These are phyloP conservation scores for Clarias pachynema DNA, from an alignment of 2,797 vertebrate species.

Conservation along the genomic window DNA sequence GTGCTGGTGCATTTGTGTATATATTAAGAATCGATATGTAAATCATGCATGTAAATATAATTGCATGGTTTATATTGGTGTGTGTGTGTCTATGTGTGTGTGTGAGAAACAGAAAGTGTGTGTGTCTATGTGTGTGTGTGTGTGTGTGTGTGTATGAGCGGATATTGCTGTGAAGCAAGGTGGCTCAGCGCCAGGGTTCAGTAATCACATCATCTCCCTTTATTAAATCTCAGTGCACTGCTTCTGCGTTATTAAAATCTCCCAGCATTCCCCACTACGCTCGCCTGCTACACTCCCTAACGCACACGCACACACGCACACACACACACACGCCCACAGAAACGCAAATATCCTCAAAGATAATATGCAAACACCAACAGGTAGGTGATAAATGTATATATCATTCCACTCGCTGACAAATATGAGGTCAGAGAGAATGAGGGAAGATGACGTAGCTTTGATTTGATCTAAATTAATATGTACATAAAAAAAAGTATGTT, in stretches of 20 bases:
- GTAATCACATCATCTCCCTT: constrained; percentile 97
- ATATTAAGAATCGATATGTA: constrained; percentile 58
- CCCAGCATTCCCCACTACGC: constrained; percentile 87
- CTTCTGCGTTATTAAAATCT: constrained; percentile 97
- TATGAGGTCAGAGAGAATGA: constrained; percentile 40
- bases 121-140: constrained; percentile 45
- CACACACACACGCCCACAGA: constrained; percentile 41
- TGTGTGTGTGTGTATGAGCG: constrained; percentile 67
- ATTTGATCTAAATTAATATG: neutral
- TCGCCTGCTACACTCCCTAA: constrained; percentile 70
- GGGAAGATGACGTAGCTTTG: constrained; percentile 21
- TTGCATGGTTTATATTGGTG: constrained; percentile 64
- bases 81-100: constrained; percentile 48
- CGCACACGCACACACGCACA: constrained; percentile 48
- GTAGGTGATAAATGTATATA: constrained; percentile 66
- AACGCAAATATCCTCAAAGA: constrained; percentile 56
- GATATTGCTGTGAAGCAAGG: constrained; percentile 88
- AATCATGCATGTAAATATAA: constrained; percentile 75
- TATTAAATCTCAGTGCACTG: constrained; percentile 95
- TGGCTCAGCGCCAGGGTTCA: constrained; percentile 88
- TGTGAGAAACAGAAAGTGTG: constrained; percentile 18
- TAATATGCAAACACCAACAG: constrained; percentile 60
- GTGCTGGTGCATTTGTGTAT: constrained; percentile 48
- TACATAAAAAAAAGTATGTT: neutral
- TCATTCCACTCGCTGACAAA: constrained; percentile 71